Conservation (phyloP, 1,140 invertebrate genomes). For the Galleria mellonella region DNA sequence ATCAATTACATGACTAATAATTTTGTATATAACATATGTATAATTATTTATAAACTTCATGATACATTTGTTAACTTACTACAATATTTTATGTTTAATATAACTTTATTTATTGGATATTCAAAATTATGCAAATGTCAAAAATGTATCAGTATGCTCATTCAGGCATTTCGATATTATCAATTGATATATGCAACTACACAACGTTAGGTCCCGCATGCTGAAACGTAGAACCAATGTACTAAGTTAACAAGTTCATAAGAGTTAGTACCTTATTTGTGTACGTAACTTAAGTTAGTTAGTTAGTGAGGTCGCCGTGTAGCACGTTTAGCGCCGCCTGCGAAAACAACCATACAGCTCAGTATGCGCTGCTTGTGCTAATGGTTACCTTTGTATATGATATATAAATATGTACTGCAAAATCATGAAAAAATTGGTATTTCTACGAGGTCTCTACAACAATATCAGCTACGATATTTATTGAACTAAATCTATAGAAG, state of each 20-base stretch:
- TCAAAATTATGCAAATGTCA: too few relatives aligned
- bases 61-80: constrained; percentile 61
- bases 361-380: constrained; percentile 18
- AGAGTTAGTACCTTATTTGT: constrained; percentile 63
- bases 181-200: not conserved
- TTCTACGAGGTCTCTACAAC: too few relatives aligned
- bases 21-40: constrained; percentile 67
- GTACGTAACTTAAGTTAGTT: constrained; percentile 62
- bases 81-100: constrained; percentile 22
- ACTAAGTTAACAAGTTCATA: constrained; percentile 59
- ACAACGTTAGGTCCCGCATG: not conserved
- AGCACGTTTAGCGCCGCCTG: constrained; percentile 62
- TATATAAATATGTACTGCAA: too few relatives aligned
- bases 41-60: constrained; percentile 46
- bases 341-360: constrained; percentile 58
- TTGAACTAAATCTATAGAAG: too few relatives aligned
- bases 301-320: constrained; percentile 31
- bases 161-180: too few relatives aligned
- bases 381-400: not conserved
- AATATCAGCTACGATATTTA: too few relatives aligned
- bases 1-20: constrained; percentile 49
- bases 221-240: constrained; percentile 21
- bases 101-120: too few relatives aligned
- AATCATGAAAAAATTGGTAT: too few relatives aligned
- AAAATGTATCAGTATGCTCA: too few relatives aligned